Conservation (phyloP, 2,888 invertebrate genomes). For the Xylocampa areola region DNA sequence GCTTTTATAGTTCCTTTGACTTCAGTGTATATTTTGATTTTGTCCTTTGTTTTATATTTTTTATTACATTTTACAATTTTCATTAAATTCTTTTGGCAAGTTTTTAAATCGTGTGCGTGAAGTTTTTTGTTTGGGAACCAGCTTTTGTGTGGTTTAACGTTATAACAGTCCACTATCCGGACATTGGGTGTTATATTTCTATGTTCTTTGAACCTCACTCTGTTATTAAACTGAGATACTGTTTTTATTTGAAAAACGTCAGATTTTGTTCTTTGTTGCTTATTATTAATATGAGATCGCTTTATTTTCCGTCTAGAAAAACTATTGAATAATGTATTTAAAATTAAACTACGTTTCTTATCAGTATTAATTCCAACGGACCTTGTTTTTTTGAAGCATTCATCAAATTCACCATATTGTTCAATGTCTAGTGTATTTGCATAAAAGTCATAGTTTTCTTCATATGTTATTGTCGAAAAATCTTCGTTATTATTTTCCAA, state of each 20-base stretch:
- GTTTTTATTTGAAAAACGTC: neutral
- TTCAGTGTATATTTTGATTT: conserved; percentile 17
- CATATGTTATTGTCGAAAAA: neutral
- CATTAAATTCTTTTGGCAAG: conserved; percentile 27
- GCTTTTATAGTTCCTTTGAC: conserved; percentile 24
- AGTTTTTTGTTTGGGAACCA: conserved; percentile 10
- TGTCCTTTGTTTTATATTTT: conserved; percentile 8
- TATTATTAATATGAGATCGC: neutral
- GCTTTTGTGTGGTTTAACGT: conserved; percentile 1
- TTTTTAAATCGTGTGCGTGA: conserved; percentile 7
- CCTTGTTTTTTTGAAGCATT: conserved; percentile 16
- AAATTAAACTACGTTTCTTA: conserved; percentile 16
- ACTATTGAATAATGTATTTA: conserved; percentile 22
- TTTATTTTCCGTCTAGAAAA: conserved; percentile 28
- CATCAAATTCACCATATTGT: conserved; percentile 3
- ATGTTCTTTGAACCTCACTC: neutral
- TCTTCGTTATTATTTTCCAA: neutral
- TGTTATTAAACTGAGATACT: neutral
- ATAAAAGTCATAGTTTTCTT: conserved; percentile 6
- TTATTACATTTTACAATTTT: conserved; percentile 18
- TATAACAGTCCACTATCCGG: neutral
- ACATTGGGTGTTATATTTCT: neutral
- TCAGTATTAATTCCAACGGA: conserved; percentile 42
- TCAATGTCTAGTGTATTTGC: conserved; percentile 12
- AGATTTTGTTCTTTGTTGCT: conserved; percentile 7